Evolutionary conservation across 1,140 invertebrate species (phyloP), one percentile per base, ranked within the genome.

Genomic region (Cydia pomonella): DNA sequence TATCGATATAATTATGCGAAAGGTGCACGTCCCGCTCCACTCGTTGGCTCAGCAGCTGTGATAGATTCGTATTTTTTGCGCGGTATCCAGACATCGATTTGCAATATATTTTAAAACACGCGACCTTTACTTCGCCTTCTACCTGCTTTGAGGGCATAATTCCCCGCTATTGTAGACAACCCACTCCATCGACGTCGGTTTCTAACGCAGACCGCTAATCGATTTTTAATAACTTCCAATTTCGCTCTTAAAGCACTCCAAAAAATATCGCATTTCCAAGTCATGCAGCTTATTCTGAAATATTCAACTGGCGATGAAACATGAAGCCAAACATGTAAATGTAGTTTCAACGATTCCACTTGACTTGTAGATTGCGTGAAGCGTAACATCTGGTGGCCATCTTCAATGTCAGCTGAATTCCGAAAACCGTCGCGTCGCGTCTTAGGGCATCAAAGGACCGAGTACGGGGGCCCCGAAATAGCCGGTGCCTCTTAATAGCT

Each of bases 11-110:
- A 69, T 69, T 69, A 69, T 38, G 29, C 64, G 64, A 16, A 69
- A 69, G 29, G 16, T 38, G 64, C 29, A 2, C 64, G 64, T 69
- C 29, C 64, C 64, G n/a, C n/a, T 69, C 64, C 27, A 50, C 33
- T 44, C 71, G 21, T 38, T 27, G 71, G 53, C 75, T 13, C 74
- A 77, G 84, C 88, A 90, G 88, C 82, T 89, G 88, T 75, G 78
- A 83, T 79, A 82, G 79, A 83, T 84, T 85, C 72, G 76, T 82
- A 83, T 87, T 90, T 89, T 90, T 87, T 90, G 80, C 84, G 79
- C 79, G 79, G 73, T 77, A 76, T 66, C 73, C 80, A 83, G 80
- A 85, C 80, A 84, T 85, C 84, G 81, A 86, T 89, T 90, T 84
- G 85, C 85, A 86, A 87, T 89, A 87, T 88, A 47, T 72, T 85